Base-by-base conservation (phyloP, 2,888 invertebrate species). In the Uropetala carovei region DNA sequence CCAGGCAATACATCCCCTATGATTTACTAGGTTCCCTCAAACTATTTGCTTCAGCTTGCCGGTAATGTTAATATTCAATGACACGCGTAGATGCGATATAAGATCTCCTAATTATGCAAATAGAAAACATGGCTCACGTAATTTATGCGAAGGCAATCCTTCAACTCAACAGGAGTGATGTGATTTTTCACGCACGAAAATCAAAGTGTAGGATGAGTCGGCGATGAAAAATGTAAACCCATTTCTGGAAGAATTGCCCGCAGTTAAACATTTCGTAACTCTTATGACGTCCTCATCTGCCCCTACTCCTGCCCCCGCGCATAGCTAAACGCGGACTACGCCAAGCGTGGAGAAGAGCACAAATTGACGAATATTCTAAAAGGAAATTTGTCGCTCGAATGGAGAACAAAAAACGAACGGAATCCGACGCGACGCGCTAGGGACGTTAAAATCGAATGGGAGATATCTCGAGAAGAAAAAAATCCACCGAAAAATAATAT, bases 181-280 rank as follows among this genome's bases (percentile, higher is more conserved):
- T 22, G 75, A 27, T 75, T 75, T 43, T 75, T 75, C 75, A 75
- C 75, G 75, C 75, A 27, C 27, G 22, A 27, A 75, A 27, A 75
- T 75, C 22, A 75, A 43, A 75, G 75, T 13, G 68, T 4, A 75
- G 22, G 68, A 68, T 22, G 68, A n/a, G n/a, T 68, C 22, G 75
- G 27, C 75, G 75, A 27, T 27, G 75, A 75, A 75, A 13, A 75
- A 75, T 75, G 27, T 8, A 22, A 22, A 43, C 27, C 27, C 75
- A 27, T 75, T 27, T 27, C 75, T 22, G 22, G 75, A 75, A 14
- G 11, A 27, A 75, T n/a, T 22, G 27, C 75, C 22, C 22, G 27
- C 75, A 75, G 22, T 75, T 75, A 75, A 75, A 75, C 75, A 75
- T 75, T 75, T 75, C 75, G 75, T 75, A 75, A 75, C 22, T 10